Conservation (phyloP, 2,888 invertebrate species). For the Hofmannophila pseudospretella region DNA sequence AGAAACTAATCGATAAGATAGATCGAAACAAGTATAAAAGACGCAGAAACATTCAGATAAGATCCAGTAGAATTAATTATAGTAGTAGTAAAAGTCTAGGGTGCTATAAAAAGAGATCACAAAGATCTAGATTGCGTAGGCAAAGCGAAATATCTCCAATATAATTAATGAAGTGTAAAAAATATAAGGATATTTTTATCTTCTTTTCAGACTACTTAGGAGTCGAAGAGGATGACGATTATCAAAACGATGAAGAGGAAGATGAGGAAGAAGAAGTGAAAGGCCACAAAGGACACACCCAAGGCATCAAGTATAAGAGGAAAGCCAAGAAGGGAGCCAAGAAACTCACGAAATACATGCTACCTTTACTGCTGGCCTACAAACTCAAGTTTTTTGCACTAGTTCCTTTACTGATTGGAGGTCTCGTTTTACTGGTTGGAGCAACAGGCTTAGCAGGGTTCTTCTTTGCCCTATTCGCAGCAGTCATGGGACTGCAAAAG, state of each 20-base stretch:
- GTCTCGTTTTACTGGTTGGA: slow-evolving; percentile 83
- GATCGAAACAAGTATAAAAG: too few relatives aligned
- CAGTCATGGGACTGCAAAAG: slow-evolving; percentile 86
- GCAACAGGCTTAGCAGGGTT: slow-evolving; percentile 90
- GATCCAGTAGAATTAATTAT: too few relatives aligned
- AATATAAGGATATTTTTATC: too few relatives aligned
- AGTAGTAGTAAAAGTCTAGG: too few relatives aligned
- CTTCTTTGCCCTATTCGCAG: slow-evolving; percentile 91
- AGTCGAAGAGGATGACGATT: slow-evolving; percentile 40
- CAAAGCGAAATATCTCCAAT: too few relatives aligned
- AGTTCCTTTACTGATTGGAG: slow-evolving; percentile 86
- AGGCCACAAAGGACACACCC: slow-evolving; percentile 26
- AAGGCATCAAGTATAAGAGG: slow-evolving; percentile 10
- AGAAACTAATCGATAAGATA: too few relatives aligned
- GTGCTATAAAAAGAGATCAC: too few relatives aligned
- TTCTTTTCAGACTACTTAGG: slow-evolving; percentile 58
- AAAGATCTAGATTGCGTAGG: too few relatives aligned
- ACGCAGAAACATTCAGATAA: too few relatives aligned
- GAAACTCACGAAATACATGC: slow-evolving; percentile 82
- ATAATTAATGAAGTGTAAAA: too few relatives aligned
- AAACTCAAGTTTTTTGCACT: slow-evolving; percentile 89
- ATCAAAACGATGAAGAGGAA: slow-evolving; percentile 49
- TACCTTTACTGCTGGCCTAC: slow-evolving; percentile 88
- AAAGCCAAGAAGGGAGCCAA: slow-evolving; percentile 77
- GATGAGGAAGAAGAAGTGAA: slow-evolving; percentile 42